phyloP scores from a whole-genome alignment of 2,888 invertebrate species.

The Molanna angustata region DNA sequence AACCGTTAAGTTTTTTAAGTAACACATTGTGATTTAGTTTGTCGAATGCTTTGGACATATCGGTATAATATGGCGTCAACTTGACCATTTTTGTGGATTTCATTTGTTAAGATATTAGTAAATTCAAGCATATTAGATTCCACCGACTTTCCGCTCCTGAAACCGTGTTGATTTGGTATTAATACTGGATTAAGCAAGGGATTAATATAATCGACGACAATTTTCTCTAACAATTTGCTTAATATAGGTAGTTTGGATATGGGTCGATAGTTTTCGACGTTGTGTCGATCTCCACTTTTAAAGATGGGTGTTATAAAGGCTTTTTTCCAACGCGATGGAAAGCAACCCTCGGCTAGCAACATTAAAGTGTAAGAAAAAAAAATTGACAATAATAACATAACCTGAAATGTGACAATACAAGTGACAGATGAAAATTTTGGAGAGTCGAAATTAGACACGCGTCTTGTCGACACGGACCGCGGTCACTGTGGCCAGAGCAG shows the following conservation, averaged over 20 bases:
- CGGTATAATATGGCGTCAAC: neutral
- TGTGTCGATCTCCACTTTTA: neutral
- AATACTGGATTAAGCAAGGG: neutral
- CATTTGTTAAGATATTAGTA: neutral
- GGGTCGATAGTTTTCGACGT: neutral
- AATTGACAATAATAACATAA: too few relatives aligned
- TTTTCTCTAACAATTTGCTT: neutral
- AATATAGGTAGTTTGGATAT: neutral
- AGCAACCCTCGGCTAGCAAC: neutral
- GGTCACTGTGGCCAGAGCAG: too few relatives aligned
- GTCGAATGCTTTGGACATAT: neutral
- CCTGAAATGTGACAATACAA: too few relatives aligned
- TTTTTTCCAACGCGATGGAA: neutral
- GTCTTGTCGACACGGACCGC: too few relatives aligned
- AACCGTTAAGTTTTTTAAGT: neutral
- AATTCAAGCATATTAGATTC: neutral
- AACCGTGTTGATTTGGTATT: neutral
- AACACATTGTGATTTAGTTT: neutral
- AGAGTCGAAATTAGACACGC: too few relatives aligned
- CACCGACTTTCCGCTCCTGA: neutral
- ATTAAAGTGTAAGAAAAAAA: too few relatives aligned
- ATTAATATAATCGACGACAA: neutral
- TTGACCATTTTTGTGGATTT: neutral
- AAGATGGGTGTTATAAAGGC: neutral
- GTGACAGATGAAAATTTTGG: too few relatives aligned